Evolutionary conservation across 2,888 invertebrate species (phyloP).

Genomic region (Sinhomidia bicolor): DNA sequence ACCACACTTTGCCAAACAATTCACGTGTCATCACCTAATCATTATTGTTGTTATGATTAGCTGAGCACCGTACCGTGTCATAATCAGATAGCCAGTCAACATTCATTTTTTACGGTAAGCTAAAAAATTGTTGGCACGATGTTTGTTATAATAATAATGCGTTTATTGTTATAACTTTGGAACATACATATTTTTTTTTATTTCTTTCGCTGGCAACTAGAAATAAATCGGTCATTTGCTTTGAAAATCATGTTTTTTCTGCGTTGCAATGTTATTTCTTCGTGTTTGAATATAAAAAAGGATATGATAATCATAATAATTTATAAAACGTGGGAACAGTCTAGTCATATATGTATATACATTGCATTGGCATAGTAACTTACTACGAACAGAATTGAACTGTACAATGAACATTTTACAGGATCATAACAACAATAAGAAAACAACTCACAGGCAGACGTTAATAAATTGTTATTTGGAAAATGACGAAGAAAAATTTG

Average conservation of each 20-base stretch:
- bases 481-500: background rate
- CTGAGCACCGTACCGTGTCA: background rate
- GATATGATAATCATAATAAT: slow-evolving; percentile 47
- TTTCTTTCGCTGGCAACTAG: too few relatives aligned
- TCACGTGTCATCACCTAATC: slow-evolving; percentile 40
- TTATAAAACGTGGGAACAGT: slow-evolving; percentile 25
- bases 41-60: background rate
- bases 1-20: background rate
- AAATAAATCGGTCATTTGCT: background rate
- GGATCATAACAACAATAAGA: too few relatives aligned
- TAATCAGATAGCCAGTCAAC: too few relatives aligned
- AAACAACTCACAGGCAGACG: background rate
- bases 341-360: too few relatives aligned
- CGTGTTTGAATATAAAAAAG: too few relatives aligned
- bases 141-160: too few relatives aligned
- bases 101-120: too few relatives aligned
- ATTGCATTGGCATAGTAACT: background rate
- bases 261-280: background rate
- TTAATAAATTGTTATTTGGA: background rate
- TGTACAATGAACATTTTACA: too few relatives aligned
- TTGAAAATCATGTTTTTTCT: background rate
- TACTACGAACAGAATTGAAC: too few relatives aligned
- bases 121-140: too few relatives aligned
- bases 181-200: too few relatives aligned
- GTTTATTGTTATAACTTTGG: too few relatives aligned